Base-by-base conservation (phyloP, 2,113 vertebrate genomes). In the Neopipo cinnamomea region DNA sequence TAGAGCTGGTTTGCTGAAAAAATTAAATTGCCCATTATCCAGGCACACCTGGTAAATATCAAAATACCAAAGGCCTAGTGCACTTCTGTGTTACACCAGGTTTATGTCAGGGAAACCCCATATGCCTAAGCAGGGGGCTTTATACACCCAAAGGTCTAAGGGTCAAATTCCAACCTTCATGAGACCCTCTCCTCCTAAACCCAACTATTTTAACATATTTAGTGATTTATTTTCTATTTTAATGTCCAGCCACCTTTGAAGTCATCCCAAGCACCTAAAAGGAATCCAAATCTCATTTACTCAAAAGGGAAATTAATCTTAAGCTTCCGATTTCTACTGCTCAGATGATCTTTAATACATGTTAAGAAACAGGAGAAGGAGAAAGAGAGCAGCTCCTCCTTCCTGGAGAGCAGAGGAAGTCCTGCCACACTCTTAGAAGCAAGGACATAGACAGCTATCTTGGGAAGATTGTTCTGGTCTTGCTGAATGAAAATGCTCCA, bases 41-140 rank as follows among this genome's bases (percentile, higher is more conserved):
- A 74, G 61, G 30, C 50, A 91, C 89, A 90, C 66, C 74, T 94
- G 82, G 71, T 82, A 96, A 91, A 70, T 88, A 83, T 81, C 72
- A 93, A 83, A 94, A 90, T 74, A 31, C 27, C 82, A 62, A 62
- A 85, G 35, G 55, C 42, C 42, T 76, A 46, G 52, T 19, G 67
- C 19, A 52, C 50, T 85, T 71, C 58, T 80, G 42, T 83, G 75
- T 71, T 91, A 82, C 18, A 0, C 82, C 47, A 71, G 59, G 55
- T 80, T 96, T 86, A 58, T 67, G 41, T 59, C 76, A 73, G 65
- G 52, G 80, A 95, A 95, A 83, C 30, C 9, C 55, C 76, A 52
- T 37, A 63, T 1, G 2, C 16, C 33, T 33, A 83, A 88, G 39
- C 37, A 68, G 25, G 25, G 19, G 20, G 1, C 23, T 71, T 73